Base-by-base conservation (phyloP, 2,888 invertebrate genomes). In the Odontothrips loti region DNA sequence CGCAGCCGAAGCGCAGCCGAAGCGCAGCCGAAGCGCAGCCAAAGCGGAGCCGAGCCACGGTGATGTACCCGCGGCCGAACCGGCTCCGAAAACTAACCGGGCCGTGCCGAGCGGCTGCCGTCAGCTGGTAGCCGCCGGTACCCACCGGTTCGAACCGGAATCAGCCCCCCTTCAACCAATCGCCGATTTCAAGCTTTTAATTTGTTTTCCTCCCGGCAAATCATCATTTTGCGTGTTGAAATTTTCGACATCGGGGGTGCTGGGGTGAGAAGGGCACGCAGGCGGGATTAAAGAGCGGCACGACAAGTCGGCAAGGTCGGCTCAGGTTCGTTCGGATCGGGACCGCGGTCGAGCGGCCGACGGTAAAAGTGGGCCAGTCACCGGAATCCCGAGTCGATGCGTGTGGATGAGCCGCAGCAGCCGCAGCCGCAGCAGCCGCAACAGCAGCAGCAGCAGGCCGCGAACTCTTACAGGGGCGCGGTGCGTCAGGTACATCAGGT, bases 351-450 rank as follows among this genome's bases (percentile, higher is more conserved):
- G 48, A 20, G 58, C 58, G 15, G 58, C 58, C 20, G n/a, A 58
- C 58, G 58, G 58, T 58, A 58, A 58, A 58, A 58, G 58, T 58
- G 58, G 58, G 58, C 58, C 58, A 58, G 15, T 58, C 58, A 17
- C 58, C 58, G 58, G 58, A 58, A 58, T 58, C n/a, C 58, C 58
- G 17, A 51, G 51, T 15, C 12, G 51, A 17, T 51, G 51, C 51
- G 51, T 51, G 51, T 17, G 51, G 51, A n/a, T n/a, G n/a, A n/a
- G n/a, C n/a, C n/a, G n/a, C n/a, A n/a, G n/a, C n/a, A n/a, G n/a
- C n/a, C n/a, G n/a, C n/a, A n/a, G n/a, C n/a, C n/a, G n/a, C n/a
- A n/a, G n/a, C n/a, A n/a, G n/a, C n/a, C n/a, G n/a, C n/a, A n/a
- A n/a, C n/a, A n/a, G n/a, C n/a, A n/a, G n/a, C n/a, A n/a, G n/a